These are phyloP conservation scores for Zaprionus vittiger DNA, from an alignment of 1,140 invertebrate genomes.

Conservation along the genomic window DNA sequence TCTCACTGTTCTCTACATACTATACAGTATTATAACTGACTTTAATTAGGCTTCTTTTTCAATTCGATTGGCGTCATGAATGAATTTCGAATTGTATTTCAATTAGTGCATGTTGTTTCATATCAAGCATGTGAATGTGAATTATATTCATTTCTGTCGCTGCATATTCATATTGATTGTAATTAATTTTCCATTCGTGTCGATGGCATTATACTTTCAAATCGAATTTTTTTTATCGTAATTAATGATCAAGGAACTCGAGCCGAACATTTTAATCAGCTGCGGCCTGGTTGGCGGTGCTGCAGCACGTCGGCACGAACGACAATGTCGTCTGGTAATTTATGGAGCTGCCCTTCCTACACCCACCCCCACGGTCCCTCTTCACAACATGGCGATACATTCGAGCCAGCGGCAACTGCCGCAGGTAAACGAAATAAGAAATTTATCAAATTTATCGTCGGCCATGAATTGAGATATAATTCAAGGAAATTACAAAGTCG, in stretches of 20 bases:
- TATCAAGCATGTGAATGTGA: conserved; percentile 27
- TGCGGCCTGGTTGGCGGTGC: conserved; percentile 4
- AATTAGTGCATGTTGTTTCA: conserved; percentile 60
- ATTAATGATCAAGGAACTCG: conserved; percentile 71
- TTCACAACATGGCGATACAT: conserved; percentile 51
- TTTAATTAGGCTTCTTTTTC: not conserved
- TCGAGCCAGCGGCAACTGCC: not conserved
- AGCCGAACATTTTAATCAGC: conserved; percentile 76
- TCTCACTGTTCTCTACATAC: too few species aligned
- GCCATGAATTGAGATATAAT: conserved; percentile 80
- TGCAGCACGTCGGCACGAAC: not conserved
- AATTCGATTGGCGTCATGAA: not conserved
- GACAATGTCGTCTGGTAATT: conserved; percentile 63
- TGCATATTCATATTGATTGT: conserved; percentile 37
- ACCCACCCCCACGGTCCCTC: conserved; percentile 2
- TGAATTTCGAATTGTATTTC: conserved; percentile 42
- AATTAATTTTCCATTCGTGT: conserved; percentile 72
- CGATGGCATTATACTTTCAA: conserved; percentile 65
- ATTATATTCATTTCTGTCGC: conserved; percentile 41
- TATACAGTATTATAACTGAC: too few species aligned
- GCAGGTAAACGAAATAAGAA: conserved; percentile 75
- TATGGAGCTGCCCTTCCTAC: conserved; percentile 41
- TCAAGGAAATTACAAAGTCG: conserved; percentile 75
- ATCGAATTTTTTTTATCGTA: conserved; percentile 56
- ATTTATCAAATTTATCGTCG: conserved; percentile 78